A percentile compares a stretch with the other conserved stretches of the same genome.
Evolutionary conservation across 2,888 invertebrate species (phyloP).

Genomic region (Parthenolecanium corni): DNA sequence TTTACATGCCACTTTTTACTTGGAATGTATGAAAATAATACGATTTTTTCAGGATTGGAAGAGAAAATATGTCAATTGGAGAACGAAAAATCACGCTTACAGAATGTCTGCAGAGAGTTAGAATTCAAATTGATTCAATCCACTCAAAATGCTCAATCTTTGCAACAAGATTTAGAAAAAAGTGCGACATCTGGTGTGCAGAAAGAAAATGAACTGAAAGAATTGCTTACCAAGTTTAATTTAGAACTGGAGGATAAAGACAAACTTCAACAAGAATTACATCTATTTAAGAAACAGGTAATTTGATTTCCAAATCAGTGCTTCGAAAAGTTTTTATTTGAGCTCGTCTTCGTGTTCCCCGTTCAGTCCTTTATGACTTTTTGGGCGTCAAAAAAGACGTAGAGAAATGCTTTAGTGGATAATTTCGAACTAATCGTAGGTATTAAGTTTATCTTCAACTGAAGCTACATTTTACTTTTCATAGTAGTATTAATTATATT

Average conservation of each 20-base stretch:
- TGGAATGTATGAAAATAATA: too few species aligned
- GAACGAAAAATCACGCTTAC: constrained; percentile 59
- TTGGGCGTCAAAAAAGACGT: neutral
- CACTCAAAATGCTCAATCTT: constrained; percentile 56
- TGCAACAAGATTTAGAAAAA: constrained; percentile 53
- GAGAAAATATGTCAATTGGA: constrained; percentile 63
- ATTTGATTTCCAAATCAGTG: neutral
- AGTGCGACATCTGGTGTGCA: constrained; percentile 54
- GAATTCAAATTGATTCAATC: constrained; percentile 60
- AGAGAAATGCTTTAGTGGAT: neutral
- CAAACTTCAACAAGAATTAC: constrained; percentile 58
- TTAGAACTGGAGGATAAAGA: constrained; percentile 70
- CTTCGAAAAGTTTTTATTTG: neutral
- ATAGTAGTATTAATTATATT: too few species aligned
- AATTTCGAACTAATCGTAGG: too few species aligned
- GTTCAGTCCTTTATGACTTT: neutral
- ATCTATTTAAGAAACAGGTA: constrained; percentile 61
- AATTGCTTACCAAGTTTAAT: constrained; percentile 55
- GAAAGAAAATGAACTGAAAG: constrained; percentile 54
- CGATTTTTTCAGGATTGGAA: constrained; percentile 50
- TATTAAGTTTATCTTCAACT: too few species aligned
- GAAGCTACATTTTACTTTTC: too few species aligned
- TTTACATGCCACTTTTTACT: neutral
- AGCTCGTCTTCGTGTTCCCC: neutral
- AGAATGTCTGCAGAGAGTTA: constrained; percentile 56